Base-by-base conservation (phyloP, 2,888 invertebrate species). In the Lasius platythorax region DNA sequence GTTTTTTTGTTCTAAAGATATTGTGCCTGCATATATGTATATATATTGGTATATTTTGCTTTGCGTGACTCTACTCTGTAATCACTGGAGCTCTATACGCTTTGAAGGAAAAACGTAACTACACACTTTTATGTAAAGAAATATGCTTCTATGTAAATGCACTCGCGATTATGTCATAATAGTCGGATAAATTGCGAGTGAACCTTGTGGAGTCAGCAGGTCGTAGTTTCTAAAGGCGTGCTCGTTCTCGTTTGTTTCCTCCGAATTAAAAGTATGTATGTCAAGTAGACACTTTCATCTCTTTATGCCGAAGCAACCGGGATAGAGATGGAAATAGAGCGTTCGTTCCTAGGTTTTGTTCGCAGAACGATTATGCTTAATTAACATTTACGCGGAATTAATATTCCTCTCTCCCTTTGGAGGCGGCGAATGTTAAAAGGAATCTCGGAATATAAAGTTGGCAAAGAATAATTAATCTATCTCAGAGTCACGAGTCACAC, bases 371-470 rank as follows among this genome's bases (percentile, higher is more conserved):
- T 66, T 66, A 66, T 66, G 12, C 64, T 66, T 46, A 46, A 46
- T 68, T 68, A 68, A 68, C 46, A 6, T 43, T 67, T 43, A 53
- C 67, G 67, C 67, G 46, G 28, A 43, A 67, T 28, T 46, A 46
- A 67, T 67, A 67, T 67, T 67, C 28, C 15, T 46, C 15, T 67
- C 15, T 46, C 5, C 28, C n/a, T 64, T 37, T 33, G 64, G 8
- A 8, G n/a, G 8, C 53, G 53, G 5, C 18, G 37, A 61, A 53
- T 53, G 8, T n/a, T 53, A 8, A 53, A 15, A 61, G 18, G 30
- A 61, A 61, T 28, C 30, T 53, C n/a, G 53, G n/a, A 53, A 53
- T 53, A 53, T 53, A 53, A 53, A 53, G n/a, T 8, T 53, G 2
- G n/a, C 53, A 8, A 53, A 53, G n/a, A 53, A 53, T 53, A 50